These are phyloP conservation scores for Melikaiella ostensackeni DNA, from an alignment of 2,888 invertebrate species.

Conservation along the genomic window DNA sequence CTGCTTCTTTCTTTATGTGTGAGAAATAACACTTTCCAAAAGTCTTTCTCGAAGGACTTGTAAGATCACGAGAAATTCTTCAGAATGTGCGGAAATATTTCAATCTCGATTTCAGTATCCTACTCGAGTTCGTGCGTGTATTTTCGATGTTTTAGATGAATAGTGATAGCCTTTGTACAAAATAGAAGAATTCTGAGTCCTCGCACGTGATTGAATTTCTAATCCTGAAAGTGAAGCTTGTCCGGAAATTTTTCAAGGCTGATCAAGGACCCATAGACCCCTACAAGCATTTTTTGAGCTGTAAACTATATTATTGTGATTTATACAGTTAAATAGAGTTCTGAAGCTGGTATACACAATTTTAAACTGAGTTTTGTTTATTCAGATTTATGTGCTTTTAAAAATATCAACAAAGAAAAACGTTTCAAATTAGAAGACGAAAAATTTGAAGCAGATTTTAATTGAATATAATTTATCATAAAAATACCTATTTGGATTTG, in stretches of 20 bases:
- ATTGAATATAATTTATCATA: no score
- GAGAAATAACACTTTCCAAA: neutral
- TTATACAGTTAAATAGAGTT: no score
- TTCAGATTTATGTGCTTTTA: no score
- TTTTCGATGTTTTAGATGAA: no score
- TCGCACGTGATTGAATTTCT: neutral
- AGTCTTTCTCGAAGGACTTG: neutral
- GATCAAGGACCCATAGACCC: neutral
- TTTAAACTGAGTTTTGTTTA: no score
- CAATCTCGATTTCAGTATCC: neutral
- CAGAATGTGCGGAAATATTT: neutral
- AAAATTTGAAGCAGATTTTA: no score
- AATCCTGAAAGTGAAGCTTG: neutral
- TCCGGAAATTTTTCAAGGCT: neutral
- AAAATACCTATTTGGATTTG: no score
- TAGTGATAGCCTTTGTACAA: neutral
- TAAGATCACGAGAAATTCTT: neutral
- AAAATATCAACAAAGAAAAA: no score
- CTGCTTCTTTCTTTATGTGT: neutral
- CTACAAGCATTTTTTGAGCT: neutral
- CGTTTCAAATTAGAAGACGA: no score
- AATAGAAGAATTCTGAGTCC: neutral
- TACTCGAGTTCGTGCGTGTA: neutral
- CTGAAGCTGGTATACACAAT: no score
- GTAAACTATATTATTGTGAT: no score